Evolutionary conservation across 2,888 invertebrate species (phyloP).

Genomic region (Drosophila robusta): DNA sequence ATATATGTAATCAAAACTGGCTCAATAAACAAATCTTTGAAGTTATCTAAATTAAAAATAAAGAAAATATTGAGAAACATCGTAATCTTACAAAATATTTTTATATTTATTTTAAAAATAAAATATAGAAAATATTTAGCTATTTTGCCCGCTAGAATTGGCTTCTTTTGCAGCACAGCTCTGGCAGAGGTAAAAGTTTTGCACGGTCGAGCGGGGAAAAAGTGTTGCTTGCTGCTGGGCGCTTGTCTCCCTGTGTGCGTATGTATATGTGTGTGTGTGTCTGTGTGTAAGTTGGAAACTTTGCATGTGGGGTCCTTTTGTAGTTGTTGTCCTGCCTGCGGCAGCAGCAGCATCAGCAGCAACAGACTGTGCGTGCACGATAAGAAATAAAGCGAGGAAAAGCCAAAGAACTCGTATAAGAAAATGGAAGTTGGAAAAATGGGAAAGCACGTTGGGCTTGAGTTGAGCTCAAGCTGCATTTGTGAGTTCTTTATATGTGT

Average conservation of each 20-base stretch:
- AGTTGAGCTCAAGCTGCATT: slow-evolving; percentile 50
- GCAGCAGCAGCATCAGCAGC: slow-evolving; percentile 22
- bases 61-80: too few species aligned
- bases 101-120: too few species aligned
- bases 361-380: slow-evolving; percentile 68
- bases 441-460: slow-evolving; percentile 37
- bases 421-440: slow-evolving; percentile 17
- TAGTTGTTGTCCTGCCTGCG: slow-evolving; percentile 27
- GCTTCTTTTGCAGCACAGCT: not conserved
- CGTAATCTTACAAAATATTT: too few species aligned
- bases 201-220: slow-evolving; percentile 38
- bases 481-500: slow-evolving; percentile 7
- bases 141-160: not conserved
- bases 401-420: slow-evolving; percentile 12
- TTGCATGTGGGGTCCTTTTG: slow-evolving; percentile 67
- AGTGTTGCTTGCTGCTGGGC: slow-evolving; percentile 51
- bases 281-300: slow-evolving; percentile 49
- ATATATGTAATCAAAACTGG: too few species aligned
- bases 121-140: too few species aligned
- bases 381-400: slow-evolving; percentile 56
- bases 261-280: not conserved
- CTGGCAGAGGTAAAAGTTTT: slow-evolving; percentile 67
- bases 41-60: too few species aligned
- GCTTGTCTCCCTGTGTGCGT: slow-evolving; percentile 6
- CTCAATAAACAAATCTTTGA: too few species aligned